Percentiles rank a stretch among this genome's conserved stretches.
Evolutionary conservation across 2,113 vertebrate species (phyloP).

Genomic region (Calonectris borealis): DNA sequence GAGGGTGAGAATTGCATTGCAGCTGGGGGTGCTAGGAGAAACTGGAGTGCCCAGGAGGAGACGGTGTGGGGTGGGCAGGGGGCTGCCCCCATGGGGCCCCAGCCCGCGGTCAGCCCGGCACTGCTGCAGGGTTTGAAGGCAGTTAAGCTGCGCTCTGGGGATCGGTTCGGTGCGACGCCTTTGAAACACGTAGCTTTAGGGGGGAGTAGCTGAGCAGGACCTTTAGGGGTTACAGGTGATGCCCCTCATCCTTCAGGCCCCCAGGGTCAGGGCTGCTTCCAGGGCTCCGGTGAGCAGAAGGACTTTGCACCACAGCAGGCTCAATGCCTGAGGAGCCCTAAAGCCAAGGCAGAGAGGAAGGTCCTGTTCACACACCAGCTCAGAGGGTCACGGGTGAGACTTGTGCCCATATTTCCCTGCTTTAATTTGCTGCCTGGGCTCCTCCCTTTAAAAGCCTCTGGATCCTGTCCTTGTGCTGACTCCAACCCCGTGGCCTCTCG

Average conservation of each 20-base stretch:
- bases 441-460: not conserved
- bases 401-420: not conserved
- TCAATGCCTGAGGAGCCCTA: not conserved
- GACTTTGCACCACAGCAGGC: not conserved
- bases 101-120: not conserved
- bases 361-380: not conserved
- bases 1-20: not conserved
- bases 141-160: not conserved
- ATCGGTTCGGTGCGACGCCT: not conserved
- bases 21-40: not conserved
- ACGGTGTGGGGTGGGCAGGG: not conserved
- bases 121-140: not conserved
- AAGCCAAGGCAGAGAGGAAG: not conserved
- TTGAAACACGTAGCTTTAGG: not conserved
- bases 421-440: not conserved
- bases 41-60: not conserved
- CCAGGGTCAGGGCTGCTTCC: not conserved
- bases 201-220: not conserved
- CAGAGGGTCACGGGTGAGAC: not conserved
- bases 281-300: not conserved
- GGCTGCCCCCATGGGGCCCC: not conserved
- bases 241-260: not conserved
- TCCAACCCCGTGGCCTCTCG: not conserved
- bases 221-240: not conserved
- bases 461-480: not conserved